Conservation (phyloP, 2,113 vertebrate species). For the Dunckerocampus dactyliophorus region DNA sequence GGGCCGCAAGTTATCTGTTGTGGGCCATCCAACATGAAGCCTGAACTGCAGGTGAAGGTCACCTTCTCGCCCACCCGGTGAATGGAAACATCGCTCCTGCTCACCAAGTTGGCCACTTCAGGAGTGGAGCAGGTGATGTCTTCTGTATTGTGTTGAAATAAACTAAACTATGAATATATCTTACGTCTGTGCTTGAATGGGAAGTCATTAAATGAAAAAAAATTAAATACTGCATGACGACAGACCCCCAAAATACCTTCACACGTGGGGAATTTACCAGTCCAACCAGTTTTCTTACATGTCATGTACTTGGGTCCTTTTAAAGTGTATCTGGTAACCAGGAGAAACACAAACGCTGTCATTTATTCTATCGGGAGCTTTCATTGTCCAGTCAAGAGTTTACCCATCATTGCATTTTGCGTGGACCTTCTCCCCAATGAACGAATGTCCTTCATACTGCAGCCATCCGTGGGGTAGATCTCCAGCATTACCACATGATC, state of each 20-base stretch:
- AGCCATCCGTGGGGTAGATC: constrained; percentile 53
- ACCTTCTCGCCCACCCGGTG: constrained; percentile 22
- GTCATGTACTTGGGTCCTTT: constrained; percentile 43
- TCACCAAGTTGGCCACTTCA: constrained; percentile 38
- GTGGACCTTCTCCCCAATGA: constrained; percentile 41
- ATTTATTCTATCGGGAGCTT: background rate
- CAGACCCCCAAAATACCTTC: constrained; percentile 32
- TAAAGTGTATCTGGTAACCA: constrained; percentile 50
- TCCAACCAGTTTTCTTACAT: constrained; percentile 60
- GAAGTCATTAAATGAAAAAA: background rate
- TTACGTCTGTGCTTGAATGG: background rate
- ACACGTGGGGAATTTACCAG: constrained; percentile 50
- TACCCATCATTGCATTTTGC: constrained; percentile 61
- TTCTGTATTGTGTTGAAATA: too few relatives aligned
- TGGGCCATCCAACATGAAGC: constrained; percentile 48
- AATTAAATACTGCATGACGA: background rate
- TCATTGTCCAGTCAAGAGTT: background rate
- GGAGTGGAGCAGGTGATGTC: constrained; percentile 37
- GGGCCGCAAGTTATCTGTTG: constrained; percentile 41
- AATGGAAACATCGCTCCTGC: background rate
- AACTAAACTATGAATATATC: background rate
- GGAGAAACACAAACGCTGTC: background rate
- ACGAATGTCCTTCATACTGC: constrained; percentile 22
- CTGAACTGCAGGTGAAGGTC: constrained; percentile 40
- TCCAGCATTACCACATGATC: constrained; percentile 47